Evolutionary conservation across 1,140 invertebrate species (phyloP).

Genomic region (Gryon sp.): DNA sequence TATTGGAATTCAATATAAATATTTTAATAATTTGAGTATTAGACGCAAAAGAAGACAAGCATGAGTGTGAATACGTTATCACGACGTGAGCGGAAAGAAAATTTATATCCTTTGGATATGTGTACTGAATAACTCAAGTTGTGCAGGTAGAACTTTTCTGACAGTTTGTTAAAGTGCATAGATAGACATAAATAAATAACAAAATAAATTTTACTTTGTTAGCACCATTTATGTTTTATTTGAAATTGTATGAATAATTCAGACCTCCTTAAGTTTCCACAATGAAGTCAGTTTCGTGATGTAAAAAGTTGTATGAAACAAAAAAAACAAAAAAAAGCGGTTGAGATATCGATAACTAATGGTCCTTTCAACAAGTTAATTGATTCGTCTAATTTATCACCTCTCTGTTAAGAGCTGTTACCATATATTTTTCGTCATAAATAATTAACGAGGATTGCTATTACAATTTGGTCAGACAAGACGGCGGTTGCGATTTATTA

Average conservation of each 20-base stretch:
- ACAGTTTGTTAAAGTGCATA: slow-evolving; percentile 25
- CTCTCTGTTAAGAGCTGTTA: not conserved
- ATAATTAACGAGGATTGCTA: slow-evolving; percentile 70
- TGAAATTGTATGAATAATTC: slow-evolving; percentile 31
- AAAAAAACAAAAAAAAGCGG: too few species aligned
- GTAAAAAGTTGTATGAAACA: too few species aligned
- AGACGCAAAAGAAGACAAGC: slow-evolving; percentile 38
- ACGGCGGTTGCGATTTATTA: slow-evolving; percentile 66
- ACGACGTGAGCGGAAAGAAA: slow-evolving; percentile 42
- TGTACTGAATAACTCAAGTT: slow-evolving; percentile 27
- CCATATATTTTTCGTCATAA: slow-evolving; percentile 54
- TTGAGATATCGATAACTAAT: not conserved
- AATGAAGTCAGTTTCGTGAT: too few species aligned
- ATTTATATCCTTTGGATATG: slow-evolving; percentile 24
- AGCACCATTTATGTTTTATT: too few species aligned
- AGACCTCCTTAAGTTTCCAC: too few species aligned
- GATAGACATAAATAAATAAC: slow-evolving; percentile 3
- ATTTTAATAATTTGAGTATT: slow-evolving; percentile 49
- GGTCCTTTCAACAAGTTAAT: slow-evolving; percentile 11
- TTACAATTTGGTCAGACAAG: slow-evolving; percentile 61
- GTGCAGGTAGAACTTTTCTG: slow-evolving; percentile 1
- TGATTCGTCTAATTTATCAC: slow-evolving; percentile 24
- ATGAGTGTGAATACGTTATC: slow-evolving; percentile 39
- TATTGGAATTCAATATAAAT: slow-evolving; percentile 50
- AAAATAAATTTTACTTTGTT: too few species aligned